A percentile compares a stretch with the other conserved stretches of the same genome.
Conservation (phyloP, 1,140 invertebrate species). For the Agrilus planipennis region DNA sequence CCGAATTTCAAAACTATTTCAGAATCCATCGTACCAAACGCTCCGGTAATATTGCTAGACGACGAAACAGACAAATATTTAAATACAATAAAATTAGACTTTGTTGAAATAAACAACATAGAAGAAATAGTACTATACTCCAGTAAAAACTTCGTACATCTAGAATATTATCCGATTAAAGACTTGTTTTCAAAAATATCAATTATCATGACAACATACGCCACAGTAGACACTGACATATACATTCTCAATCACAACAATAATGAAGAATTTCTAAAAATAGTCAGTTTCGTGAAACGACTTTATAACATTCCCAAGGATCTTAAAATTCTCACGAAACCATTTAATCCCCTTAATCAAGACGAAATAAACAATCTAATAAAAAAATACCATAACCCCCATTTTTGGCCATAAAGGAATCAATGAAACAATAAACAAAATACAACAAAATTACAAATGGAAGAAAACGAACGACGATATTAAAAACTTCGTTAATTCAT, state of each 20-base stretch:
- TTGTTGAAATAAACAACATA: no score
- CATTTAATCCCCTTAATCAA: neutral
- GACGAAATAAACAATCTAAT: neutral
- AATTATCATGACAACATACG: no score
- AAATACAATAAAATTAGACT: no score
- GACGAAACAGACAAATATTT: no score
- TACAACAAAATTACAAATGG: conserved; percentile 1
- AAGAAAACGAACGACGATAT: conserved; percentile 5
- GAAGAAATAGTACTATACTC: no score
- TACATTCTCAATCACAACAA: neutral
- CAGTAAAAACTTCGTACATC: no score
- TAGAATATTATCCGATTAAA: no score
- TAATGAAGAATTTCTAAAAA: neutral
- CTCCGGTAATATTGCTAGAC: no score
- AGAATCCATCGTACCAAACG: no score
- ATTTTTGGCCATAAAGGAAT: neutral
- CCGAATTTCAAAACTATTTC: no score
- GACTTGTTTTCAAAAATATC: no score
- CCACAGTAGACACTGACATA: no score
- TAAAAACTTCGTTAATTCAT: conserved; percentile 6
- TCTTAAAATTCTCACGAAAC: neutral
- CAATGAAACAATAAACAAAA: neutral
- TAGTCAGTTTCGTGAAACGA: neutral
- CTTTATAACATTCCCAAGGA: neutral
- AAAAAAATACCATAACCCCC: neutral